A percentile compares a stretch with the other conserved stretches of the same genome.
These are phyloP conservation scores for Ptilonorhynchus violaceus DNA, from an alignment of 2,113 vertebrate genomes.

Conservation along the genomic window DNA sequence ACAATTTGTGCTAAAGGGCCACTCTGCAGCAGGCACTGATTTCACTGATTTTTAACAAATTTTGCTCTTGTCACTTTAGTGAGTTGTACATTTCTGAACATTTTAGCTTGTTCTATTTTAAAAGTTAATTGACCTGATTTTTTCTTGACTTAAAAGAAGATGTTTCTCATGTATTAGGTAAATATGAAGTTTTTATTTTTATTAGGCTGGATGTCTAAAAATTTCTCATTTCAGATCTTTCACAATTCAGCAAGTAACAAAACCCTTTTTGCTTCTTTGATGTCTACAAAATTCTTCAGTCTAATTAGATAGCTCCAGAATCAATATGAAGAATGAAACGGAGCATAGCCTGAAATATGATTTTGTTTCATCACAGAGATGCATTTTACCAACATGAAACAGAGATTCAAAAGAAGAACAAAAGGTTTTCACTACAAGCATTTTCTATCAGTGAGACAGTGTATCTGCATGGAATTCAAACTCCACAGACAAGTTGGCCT, in stretches of 20 bases:
- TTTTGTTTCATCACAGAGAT: neutral
- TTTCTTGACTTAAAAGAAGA: neutral
- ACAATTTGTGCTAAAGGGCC: neutral
- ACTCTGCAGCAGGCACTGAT: neutral
- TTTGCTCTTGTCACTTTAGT: neutral
- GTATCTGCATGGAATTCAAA: neutral
- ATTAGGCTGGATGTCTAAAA: neutral
- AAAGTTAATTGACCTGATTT: neutral
- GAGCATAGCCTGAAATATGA: neutral
- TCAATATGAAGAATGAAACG: conserved; percentile 6
- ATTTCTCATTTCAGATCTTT: neutral
- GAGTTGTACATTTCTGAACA: neutral
- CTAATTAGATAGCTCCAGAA: conserved; percentile 5
- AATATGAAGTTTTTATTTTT: neutral
- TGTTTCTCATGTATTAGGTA: neutral
- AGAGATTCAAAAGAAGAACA: conserved; percentile 26
- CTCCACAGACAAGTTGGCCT: neutral
- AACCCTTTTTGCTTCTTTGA: neutral
- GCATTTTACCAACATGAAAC: conserved; percentile 2
- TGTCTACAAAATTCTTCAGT: neutral
- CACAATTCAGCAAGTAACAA: neutral
- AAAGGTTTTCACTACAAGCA: neutral
- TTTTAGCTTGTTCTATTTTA: neutral
- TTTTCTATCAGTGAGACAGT: neutral
- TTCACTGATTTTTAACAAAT: neutral